These are phyloP conservation scores for Potorous gilbertii DNA, from an alignment of 2,797 vertebrate genomes.

Conservation along the genomic window DNA sequence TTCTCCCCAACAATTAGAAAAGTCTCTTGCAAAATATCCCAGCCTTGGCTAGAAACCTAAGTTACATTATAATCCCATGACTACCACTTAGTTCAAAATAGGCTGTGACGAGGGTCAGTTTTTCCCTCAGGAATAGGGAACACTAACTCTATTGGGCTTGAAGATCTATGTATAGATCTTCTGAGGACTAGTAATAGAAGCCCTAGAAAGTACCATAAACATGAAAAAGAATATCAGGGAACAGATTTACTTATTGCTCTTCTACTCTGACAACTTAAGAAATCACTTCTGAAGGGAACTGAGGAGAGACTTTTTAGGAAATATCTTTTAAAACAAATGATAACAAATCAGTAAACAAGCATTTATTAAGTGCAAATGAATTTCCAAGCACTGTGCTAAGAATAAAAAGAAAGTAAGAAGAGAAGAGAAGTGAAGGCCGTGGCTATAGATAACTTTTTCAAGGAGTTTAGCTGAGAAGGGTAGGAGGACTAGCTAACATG, in stretches of 20 bases:
- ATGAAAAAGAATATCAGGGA: neutral
- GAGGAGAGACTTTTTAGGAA: conserved; percentile 20
- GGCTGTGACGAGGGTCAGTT: neutral
- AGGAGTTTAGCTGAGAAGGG: neutral
- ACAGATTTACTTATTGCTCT: neutral
- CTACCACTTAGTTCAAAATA: neutral
- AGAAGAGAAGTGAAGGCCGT: neutral
- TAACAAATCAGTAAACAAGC: conserved; percentile 47
- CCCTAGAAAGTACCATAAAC: neutral
- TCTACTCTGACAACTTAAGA: neutral
- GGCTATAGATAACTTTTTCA: neutral
- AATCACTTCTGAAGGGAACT: neutral
- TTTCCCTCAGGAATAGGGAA: neutral
- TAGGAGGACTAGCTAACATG: neutral
- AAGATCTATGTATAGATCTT: neutral
- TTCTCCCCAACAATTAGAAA: neutral
- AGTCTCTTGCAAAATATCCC: neutral
- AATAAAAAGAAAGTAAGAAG: neutral
- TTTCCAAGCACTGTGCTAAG: neutral
- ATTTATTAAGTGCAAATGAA: neutral
- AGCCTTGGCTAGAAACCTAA: neutral
- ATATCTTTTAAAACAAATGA: conserved; percentile 49
- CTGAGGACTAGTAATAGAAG: neutral
- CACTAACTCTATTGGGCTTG: neutral
- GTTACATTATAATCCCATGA: neutral